Conservation (phyloP, 1,140 invertebrate species). For the Meteorus sp. region DNA sequence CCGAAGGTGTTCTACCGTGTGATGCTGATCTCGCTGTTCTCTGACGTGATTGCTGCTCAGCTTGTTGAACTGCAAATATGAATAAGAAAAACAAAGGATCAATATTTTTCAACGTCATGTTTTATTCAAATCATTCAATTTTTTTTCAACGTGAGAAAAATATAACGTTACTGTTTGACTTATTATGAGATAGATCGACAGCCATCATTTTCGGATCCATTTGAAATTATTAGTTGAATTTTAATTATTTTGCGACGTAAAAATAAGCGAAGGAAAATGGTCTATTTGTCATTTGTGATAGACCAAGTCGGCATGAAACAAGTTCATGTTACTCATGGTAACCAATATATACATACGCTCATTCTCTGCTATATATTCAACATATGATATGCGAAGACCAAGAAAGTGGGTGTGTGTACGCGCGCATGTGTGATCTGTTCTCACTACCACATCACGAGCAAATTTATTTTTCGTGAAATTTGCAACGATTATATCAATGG, state of each 20-base stretch:
- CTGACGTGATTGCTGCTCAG: neutral
- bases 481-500: too few species aligned
- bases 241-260: neutral
- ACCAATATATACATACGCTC: too few species aligned
- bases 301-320: neutral
- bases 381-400: too few species aligned
- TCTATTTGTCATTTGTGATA: neutral
- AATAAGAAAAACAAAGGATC: neutral
- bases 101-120: neutral
- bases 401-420: too few species aligned
- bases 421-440: too few species aligned
- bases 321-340: slow-evolving; percentile 10
- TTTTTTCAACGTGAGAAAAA: neutral
- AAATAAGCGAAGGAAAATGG: neutral
- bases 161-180: neutral
- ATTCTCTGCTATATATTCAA: too few species aligned
- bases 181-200: neutral
- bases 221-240: too few species aligned
- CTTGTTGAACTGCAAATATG: slow-evolving; percentile 2
- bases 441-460: too few species aligned
- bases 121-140: neutral
- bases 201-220: too few species aligned
- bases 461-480: too few species aligned
- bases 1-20: neutral
- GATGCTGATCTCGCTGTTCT: neutral